A percentile compares a stretch with the other conserved stretches of the same genome.
These are phyloP conservation scores for Papilio dardanus DNA, from an alignment of 1,140 invertebrate species.

Conservation along the genomic window DNA sequence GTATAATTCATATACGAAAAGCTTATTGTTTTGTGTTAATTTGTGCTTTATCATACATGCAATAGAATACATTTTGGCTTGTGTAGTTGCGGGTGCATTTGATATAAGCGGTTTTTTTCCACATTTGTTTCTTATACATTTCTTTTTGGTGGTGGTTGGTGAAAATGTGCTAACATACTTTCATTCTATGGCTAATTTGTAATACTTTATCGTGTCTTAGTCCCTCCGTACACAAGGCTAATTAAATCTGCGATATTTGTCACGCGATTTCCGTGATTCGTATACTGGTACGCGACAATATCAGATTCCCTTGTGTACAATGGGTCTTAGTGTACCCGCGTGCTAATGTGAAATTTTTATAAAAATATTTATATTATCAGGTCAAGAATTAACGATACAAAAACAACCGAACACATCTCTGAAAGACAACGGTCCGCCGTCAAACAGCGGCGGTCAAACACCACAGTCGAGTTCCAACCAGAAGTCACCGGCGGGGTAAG, in stretches of 20 bases:
- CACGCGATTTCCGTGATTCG: too few species aligned
- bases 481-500: conserved; percentile 85
- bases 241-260: too few species aligned
- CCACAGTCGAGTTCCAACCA: conserved; percentile 80
- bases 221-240: neutral
- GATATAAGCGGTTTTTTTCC: conserved; percentile 41
- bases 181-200: conserved; percentile 82
- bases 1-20: neutral
- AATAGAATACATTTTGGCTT: conserved; percentile 21
- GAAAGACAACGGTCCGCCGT: conserved; percentile 86
- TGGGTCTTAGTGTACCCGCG: neutral
- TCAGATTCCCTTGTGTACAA: neutral
- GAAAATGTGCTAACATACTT: conserved; percentile 82
- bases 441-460: conserved; percentile 73
- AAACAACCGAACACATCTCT: conserved; percentile 97
- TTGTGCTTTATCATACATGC: conserved; percentile 25
- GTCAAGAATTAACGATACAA: conserved; percentile 97
- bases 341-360: conserved; percentile 18
- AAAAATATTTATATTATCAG: conserved; percentile 52
- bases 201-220: conserved; percentile 53
- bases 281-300: too few species aligned
- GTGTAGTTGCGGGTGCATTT: conserved; percentile 20
- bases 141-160: conserved; percentile 80
- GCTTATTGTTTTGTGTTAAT: conserved; percentile 25
- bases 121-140: conserved; percentile 58